phyloP scores from a whole-genome alignment of 1,140 invertebrate species.

The Wiebesia pumilae region DNA sequence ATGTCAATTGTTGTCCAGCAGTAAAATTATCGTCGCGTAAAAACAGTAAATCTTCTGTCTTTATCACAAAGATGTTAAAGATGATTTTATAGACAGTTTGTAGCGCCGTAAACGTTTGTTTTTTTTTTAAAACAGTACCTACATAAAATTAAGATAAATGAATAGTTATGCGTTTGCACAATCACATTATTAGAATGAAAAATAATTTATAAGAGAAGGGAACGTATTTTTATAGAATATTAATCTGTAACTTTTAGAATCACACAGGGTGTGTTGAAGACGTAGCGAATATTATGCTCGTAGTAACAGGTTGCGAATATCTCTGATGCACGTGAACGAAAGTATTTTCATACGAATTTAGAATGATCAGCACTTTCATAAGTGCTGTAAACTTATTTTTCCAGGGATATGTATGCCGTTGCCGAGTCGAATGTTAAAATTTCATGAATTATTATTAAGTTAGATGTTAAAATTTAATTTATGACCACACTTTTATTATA shows the following conservation, averaged over 20 bases:
- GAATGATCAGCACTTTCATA: not conserved
- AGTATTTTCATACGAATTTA: constrained; percentile 10
- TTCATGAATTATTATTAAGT: not conserved
- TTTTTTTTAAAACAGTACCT: not conserved
- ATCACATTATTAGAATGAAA: constrained; percentile 10
- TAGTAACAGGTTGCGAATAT: not conserved
- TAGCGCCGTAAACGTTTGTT: not conserved
- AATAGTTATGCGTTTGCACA: not conserved
- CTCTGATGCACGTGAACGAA: not conserved
- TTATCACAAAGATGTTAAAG: not conserved
- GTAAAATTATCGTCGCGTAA: not conserved
- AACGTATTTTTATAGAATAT: constrained; percentile 22
- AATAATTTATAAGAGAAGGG: not conserved
- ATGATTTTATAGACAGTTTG: not conserved
- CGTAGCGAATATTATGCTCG: not conserved
- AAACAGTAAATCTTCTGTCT: not conserved
- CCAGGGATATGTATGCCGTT: not conserved
- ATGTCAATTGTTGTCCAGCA: not conserved
- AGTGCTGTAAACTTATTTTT: not conserved
- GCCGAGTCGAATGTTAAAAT: not conserved
- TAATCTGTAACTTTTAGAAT: not conserved
- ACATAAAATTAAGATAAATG: not conserved
- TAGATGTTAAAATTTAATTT: not conserved
- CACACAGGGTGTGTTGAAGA: not conserved
- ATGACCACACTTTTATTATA: not conserved